A percentile compares a stretch with the other conserved stretches of the same genome.
These are phyloP conservation scores for Sphaerodactylus townsendi DNA, from an alignment of 2,113 vertebrate species.

Conservation along the genomic window DNA sequence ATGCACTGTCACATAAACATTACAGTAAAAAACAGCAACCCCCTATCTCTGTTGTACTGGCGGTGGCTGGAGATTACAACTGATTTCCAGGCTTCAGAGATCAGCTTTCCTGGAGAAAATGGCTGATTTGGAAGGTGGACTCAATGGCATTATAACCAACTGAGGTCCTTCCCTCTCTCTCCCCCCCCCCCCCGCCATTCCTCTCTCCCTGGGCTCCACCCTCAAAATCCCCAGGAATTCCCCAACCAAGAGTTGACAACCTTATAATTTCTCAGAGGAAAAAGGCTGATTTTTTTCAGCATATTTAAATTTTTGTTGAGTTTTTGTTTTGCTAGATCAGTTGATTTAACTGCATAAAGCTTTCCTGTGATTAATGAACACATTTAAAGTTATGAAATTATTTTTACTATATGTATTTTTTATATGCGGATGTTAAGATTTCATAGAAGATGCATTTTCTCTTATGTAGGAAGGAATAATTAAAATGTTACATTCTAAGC, in stretches of 20 bases:
- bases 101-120: no score
- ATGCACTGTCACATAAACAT: neutral
- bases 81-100: no score
- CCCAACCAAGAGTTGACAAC: no score
- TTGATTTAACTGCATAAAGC: neutral
- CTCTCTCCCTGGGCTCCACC: no score
- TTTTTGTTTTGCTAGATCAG: neutral
- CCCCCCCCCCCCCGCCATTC: no score
- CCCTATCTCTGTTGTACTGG: neutral
- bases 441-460: neutral
- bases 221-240: no score
- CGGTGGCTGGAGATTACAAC: no score
- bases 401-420: neutral
- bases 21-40: neutral
- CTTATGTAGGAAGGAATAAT: neutral
- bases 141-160: no score
- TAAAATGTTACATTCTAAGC: no score
- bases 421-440: no score
- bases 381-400: neutral
- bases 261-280: neutral
- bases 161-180: no score
- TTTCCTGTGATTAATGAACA: neutral
- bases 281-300: neutral
- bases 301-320: neutral
- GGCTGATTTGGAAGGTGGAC: no score